These are phyloP conservation scores for Scyliorhinus canicula DNA, from an alignment of 2,797 vertebrate genomes.

Conservation along the genomic window DNA sequence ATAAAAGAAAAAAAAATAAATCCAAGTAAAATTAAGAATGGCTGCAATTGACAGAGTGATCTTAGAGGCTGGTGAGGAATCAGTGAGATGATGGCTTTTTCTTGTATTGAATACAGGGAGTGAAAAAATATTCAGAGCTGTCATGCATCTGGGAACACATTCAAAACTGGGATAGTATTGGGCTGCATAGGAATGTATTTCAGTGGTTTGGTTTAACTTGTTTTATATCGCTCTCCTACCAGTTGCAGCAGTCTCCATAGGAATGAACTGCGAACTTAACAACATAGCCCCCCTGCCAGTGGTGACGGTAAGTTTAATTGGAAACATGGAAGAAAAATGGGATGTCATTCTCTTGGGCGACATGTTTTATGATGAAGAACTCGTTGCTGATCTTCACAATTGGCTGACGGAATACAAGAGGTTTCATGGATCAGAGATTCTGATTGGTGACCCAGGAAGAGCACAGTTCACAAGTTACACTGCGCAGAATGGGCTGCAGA, in stretches of 20 bases:
- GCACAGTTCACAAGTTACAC: conserved; percentile 69
- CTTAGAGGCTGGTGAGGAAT: too few species aligned
- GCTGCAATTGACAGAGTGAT: too few species aligned
- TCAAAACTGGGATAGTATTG: not conserved
- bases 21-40: too few species aligned
- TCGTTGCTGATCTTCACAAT: conserved; percentile 67
- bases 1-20: too few species aligned
- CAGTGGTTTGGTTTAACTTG: not conserved
- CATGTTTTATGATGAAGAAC: conserved; percentile 88
- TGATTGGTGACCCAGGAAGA: conserved; percentile 88
- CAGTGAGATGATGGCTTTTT: too few species aligned
- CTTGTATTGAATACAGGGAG: too few species aligned
- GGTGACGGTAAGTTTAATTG: conserved; percentile 70
- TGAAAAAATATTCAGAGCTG: too few species aligned
- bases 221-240: conserved; percentile 23
- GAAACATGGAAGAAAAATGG: conserved; percentile 60
- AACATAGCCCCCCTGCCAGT: conserved; percentile 62
- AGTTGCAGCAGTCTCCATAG: conserved; percentile 80
- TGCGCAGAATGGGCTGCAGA: conserved; percentile 61
- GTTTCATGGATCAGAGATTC: conserved; percentile 61
- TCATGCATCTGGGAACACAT: too few species aligned
- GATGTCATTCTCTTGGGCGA: conserved; percentile 85
- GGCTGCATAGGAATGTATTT: not conserved
- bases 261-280: conserved; percentile 81
- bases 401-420: conserved; percentile 72